Base-by-base conservation (phyloP, 2,888 invertebrate genomes). In the Resseliella maxima region DNA sequence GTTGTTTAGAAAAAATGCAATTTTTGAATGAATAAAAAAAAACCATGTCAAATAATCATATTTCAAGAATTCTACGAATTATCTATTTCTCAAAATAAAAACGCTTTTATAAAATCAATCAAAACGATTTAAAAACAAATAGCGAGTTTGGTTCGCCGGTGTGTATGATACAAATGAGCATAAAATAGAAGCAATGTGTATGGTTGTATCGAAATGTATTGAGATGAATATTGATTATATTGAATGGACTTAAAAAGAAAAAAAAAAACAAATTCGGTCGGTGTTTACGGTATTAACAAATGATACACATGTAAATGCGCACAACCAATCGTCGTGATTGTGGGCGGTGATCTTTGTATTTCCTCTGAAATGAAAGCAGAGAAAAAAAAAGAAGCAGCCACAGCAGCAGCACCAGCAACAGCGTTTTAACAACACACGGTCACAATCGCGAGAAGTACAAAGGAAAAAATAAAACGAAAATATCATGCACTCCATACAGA, bases 291-390 rank as follows among this genome's bases (percentile, higher is more conserved):
- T 83, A 38, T 83, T 38, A 83, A 36, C 38, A 83, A 38, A 83
- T 83, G 83, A 83, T 83, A 83, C 38, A 83, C 83, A 83, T 83
- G 83, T 83, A 83, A 83, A 83, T 83, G 83, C 38, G 83, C 83
- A 83, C 83, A 83, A 12, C 83, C 83, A 83, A 83, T 83, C 38
- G 83, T 83, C 83, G 83, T 83, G 83, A 83, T 83, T 83, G 83
- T 83, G 83, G 83, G 83, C 83, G 83, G 83, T 83, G 83, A 83
- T 83, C 83, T 83, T 83, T n/a, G 83, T 83, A 83, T 83, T 83
- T 83, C 83, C 83, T 83, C 83, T 83, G 24, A 64, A 64, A 64
- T 50, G 46, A 41, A 41, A 8, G 12, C 12, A 41, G 12, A 41
- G 27, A 59, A 59, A 5, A 59, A 24, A 50, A 18, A n/a, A n/a